Evolutionary conservation across 1,140 invertebrate species (phyloP).

Genomic region (Oryzaephilus surinamensis): DNA sequence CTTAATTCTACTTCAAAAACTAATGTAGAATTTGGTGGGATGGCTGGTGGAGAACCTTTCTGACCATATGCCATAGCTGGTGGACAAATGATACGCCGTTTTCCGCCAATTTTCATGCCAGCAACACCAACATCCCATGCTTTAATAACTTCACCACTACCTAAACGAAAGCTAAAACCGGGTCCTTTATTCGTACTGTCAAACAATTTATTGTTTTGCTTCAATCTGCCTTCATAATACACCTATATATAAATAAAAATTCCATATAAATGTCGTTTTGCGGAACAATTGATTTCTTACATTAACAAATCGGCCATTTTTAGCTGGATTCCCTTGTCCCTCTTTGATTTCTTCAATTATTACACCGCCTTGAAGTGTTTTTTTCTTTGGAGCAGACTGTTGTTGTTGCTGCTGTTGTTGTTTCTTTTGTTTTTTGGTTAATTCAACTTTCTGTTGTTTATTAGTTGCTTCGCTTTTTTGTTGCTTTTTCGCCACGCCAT

Average conservation of each 20-base stretch:
- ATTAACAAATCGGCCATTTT: conserved; percentile 61
- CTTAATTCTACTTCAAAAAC: conserved; percentile 83
- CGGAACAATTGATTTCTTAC: no score
- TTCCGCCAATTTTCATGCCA: conserved; percentile 90
- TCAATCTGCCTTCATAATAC: conserved; percentile 67
- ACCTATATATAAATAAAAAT: conserved; percentile 39
- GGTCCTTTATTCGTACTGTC: conserved; percentile 59
- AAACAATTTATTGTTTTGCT: conserved; percentile 73
- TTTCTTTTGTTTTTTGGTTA: conserved; percentile 15
- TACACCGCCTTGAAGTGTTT: conserved; percentile 60
- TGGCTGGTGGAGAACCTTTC: conserved; percentile 67
- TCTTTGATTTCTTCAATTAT: conserved; percentile 64
- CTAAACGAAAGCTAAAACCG: conserved; percentile 78
- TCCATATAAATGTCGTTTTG: no score
- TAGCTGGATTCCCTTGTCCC: conserved; percentile 66
- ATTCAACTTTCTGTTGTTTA: conserved; percentile 18
- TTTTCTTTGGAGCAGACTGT: conserved; percentile 44
- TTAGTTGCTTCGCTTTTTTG: conserved; percentile 25
- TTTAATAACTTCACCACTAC: conserved; percentile 76
- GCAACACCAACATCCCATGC: conserved; percentile 82
- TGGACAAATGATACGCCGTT: conserved; percentile 74
- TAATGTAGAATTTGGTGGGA: conserved; percentile 73
- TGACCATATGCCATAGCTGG: conserved; percentile 72
- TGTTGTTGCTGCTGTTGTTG: conserved; percentile 39
- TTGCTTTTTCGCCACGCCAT: conserved; percentile 25